Percentiles rank a stretch among this genome's conserved stretches.
Conservation (phyloP, 2,113 vertebrate genomes). For the Pelecanoides urinatrix region DNA sequence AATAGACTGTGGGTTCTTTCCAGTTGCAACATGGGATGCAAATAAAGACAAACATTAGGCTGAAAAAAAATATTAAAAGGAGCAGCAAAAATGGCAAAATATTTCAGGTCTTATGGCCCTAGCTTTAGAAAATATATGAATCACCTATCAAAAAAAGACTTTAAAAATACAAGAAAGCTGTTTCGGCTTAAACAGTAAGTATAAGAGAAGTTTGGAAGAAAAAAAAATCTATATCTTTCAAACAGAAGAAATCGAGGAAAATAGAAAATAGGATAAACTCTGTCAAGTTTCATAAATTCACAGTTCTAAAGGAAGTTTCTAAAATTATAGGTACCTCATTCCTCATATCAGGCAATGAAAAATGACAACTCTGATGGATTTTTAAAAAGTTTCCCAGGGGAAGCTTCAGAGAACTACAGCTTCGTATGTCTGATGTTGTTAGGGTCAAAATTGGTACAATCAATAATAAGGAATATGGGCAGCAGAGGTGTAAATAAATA, state of each 20-base stretch:
- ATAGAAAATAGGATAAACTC: background rate
- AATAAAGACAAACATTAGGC: background rate
- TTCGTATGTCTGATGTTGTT: background rate
- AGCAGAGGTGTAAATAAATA: constrained; percentile 4
- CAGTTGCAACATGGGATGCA: background rate
- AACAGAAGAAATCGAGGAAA: background rate
- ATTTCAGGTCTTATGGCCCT: background rate
- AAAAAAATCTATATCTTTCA: background rate
- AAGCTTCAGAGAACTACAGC: background rate
- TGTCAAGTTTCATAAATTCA: background rate
- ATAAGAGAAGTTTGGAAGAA: background rate
- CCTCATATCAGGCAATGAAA: background rate
- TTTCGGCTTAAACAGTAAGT: background rate
- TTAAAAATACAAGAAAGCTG: background rate
- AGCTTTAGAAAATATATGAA: background rate
- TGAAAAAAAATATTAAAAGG: background rate
- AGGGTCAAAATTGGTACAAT: background rate
- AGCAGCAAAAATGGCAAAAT: background rate
- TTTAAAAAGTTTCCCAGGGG: background rate
- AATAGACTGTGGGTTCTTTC: background rate
- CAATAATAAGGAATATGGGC: background rate
- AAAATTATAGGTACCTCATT: background rate
- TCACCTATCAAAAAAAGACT: background rate
- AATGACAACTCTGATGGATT: background rate
- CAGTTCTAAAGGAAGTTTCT: background rate